Percentiles rank a stretch among this genome's conserved stretches.
Conservation (phyloP, 2,113 vertebrate genomes). For the Pungitius pungitius region DNA sequence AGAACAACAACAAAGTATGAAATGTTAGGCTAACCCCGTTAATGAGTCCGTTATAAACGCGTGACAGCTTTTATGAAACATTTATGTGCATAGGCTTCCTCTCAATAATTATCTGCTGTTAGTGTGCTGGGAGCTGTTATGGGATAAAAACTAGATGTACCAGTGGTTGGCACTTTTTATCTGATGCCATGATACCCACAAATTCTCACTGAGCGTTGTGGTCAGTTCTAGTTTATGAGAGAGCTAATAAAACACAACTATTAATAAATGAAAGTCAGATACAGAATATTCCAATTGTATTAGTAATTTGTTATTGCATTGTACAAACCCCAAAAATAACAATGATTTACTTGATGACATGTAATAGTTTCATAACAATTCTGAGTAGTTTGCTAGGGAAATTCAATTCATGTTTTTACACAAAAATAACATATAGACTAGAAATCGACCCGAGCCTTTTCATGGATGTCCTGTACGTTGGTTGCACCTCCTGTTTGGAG, state of each 20-base stretch:
- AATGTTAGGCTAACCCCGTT: not conserved
- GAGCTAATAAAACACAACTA: constrained; percentile 38
- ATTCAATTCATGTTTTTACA: too few relatives aligned
- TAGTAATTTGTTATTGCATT: not conserved
- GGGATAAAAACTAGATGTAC: constrained; percentile 20
- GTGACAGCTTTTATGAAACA: constrained; percentile 7
- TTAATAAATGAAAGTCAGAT: constrained; percentile 11
- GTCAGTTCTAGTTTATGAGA: constrained; percentile 10
- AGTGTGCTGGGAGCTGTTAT: not conserved
- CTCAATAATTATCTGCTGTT: not conserved
- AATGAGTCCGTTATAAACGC: constrained; percentile 11
- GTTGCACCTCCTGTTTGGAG: not conserved
- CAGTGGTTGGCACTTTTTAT: not conserved
- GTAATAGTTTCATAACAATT: not conserved
- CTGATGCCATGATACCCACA: not conserved
- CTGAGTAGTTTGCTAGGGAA: not conserved
- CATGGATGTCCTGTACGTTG: not conserved
- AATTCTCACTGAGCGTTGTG: constrained; percentile 23
- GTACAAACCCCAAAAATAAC: not conserved
- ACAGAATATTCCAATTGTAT: constrained; percentile 18
- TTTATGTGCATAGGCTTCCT: not conserved
- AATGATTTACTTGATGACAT: not conserved
- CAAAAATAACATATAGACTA: not conserved
- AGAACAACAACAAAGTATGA: not conserved
- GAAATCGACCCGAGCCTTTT: not conserved